Conservation (phyloP, 2,113 vertebrate species). For the Coracopsis vasa region DNA sequence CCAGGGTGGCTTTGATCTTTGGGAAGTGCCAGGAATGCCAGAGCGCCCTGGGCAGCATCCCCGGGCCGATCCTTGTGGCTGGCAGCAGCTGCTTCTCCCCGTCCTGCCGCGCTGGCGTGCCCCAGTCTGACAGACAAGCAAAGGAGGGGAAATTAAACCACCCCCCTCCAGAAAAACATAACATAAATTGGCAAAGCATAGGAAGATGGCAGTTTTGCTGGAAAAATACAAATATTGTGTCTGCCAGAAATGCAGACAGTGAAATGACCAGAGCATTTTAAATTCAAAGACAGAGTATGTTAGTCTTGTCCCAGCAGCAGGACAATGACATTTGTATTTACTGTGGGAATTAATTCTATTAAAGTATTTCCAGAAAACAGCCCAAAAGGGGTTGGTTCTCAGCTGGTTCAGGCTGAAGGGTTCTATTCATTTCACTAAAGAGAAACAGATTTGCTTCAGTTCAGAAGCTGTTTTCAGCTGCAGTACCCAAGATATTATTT, state of each 20-base stretch:
- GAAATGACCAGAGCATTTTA: background rate
- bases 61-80: background rate
- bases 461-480: background rate
- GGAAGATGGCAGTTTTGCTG: background rate
- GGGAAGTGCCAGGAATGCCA: background rate
- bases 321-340: background rate
- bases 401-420: background rate
- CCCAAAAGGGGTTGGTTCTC: background rate
- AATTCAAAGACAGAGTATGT: background rate
- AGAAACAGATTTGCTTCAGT: background rate
- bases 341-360: background rate
- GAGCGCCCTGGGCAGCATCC: background rate
- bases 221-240: background rate
- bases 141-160: background rate
- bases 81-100: background rate
- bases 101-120: background rate
- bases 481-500: background rate
- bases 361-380: background rate
- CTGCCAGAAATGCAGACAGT: background rate
- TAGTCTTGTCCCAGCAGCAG: background rate
- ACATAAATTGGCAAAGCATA: background rate
- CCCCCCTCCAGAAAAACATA: background rate
- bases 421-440: background rate
- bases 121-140: background rate
- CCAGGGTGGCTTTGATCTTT: background rate